Base-by-base conservation (phyloP, 1,140 invertebrate species). In the Pinna nobilis region DNA sequence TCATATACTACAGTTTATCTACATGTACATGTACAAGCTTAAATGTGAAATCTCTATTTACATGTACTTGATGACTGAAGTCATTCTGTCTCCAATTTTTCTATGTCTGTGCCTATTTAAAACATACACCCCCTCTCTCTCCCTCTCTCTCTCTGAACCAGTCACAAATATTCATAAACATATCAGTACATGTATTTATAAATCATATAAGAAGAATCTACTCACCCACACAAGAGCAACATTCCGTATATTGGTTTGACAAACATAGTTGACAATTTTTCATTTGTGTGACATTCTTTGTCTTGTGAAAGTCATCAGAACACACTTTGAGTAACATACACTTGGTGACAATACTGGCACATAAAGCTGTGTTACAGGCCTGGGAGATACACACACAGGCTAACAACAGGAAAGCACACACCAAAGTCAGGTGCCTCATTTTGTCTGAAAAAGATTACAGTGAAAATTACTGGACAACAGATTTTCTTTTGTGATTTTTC, bases 241-340 rank as follows among this genome's bases (percentile, higher is more conserved):
- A 98, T 87, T 98, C 96, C 77, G 93, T 93, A 85, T 96, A 98
- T 7, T 97, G 90, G 79, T 95, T 94, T 77, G 94, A 94, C 39
- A 98, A 91, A 84, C 97, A 98, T 79, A 92, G 94, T 74, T 94
- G 94, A 84, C 97, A 98, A 82, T 97, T 95, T 84, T 95, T 95
- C 89, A 95, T 97, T 84, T 97, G 98, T 25, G 94, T 94, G 86
- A 95, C 97, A 86, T 96, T 95, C 47, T 82, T 86, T 32, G 81
- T 72, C 50, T 86, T 79, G 74, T 89, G 88, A 77, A 96, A 90
- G 85, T 97, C 95, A 89, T 97, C 98, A 88, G 97, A 97, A 90
- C 97, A 98, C 35, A 95, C 95, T 84, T 97, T 95, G n/a, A 96
- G 97, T 37, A 98, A 91, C 93, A 98, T 94, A 87, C 97, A 98